A percentile compares a stretch with the other conserved stretches of the same genome.
Evolutionary conservation across 1,140 invertebrate species (phyloP).

Genomic region (Coenobita brevimanus): DNA sequence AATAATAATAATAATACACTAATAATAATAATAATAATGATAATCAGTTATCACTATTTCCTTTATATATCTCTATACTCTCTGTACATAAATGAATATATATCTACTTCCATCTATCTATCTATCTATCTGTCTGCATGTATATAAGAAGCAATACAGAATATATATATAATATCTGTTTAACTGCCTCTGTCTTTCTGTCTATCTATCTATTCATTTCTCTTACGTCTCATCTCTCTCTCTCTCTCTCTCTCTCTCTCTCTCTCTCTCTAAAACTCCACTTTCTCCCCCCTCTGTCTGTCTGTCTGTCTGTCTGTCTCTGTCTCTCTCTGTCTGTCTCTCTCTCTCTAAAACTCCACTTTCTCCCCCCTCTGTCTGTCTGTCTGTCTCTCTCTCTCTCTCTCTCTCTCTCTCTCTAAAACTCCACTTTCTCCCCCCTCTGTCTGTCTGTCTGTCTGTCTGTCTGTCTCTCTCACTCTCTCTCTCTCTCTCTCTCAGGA

Average conservation of each 20-base stretch:
- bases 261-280: no score
- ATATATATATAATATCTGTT: no score
- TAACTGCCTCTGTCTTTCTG: not conserved
- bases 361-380: not conserved
- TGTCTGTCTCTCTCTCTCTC: not conserved
- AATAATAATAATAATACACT: no score
- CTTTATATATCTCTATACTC: not conserved
- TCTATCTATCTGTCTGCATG: not conserved
- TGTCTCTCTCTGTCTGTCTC: not conserved
- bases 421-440: not conserved
- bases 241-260: not conserved
- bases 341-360: not conserved
- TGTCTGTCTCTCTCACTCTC: no score
- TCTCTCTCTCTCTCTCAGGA: slow-evolving; percentile 2
- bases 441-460: not conserved
- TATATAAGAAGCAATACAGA: no score
- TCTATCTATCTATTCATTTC: not conserved
- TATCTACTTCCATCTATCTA: not conserved
- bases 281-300: no score
- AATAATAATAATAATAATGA: not conserved
- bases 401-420: not conserved
- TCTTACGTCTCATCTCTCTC: not conserved
- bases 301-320: not conserved
- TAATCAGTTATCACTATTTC: not conserved
- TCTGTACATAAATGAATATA: not conserved